These are phyloP conservation scores for Isaurus tuberculatus DNA, from an alignment of 92 coral and sea anemone genomes.

Conservation along the genomic window DNA sequence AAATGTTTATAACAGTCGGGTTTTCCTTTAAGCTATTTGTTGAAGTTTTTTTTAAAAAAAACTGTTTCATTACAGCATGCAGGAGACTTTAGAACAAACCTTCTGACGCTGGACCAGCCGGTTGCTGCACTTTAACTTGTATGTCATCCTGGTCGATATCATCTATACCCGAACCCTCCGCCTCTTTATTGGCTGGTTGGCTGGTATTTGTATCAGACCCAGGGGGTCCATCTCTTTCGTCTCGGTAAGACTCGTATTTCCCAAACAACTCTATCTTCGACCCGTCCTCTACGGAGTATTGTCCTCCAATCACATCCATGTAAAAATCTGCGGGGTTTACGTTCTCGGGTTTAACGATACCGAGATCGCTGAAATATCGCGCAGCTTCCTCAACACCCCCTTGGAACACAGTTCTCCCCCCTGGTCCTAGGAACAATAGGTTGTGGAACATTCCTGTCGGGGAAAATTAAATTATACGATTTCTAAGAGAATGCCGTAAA, in stretches of 20 bases:
- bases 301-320: slow-evolving; percentile 92
- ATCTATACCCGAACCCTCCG: too few species aligned
- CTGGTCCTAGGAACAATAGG: slow-evolving; percentile 84
- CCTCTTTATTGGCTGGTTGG: not conserved
- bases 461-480: not conserved
- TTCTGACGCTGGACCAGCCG: not conserved
- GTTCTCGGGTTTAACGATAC: slow-evolving; percentile 67
- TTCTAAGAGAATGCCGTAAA: not conserved
- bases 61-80: not conserved
- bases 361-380: slow-evolving; percentile 63
- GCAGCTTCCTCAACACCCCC: slow-evolving; percentile 79
- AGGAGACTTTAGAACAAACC: not conserved
- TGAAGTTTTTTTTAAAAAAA: too few species aligned
- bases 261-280: slow-evolving; percentile 40
- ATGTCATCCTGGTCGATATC: not conserved
- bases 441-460: slow-evolving; percentile 78
- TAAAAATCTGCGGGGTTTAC: slow-evolving; percentile 92
- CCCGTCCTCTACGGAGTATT: slow-evolving; percentile 27
- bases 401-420: slow-evolving; percentile 87
- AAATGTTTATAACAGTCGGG: too few species aligned
- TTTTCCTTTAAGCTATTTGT: too few species aligned
- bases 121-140: not conserved
- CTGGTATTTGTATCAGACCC: not conserved
- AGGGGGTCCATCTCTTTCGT: slow-evolving; percentile 28
- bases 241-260: slow-evolving; percentile 36